Base-by-base conservation (phyloP, 2,888 invertebrate species). In the Phyllotreta cruciferae region DNA sequence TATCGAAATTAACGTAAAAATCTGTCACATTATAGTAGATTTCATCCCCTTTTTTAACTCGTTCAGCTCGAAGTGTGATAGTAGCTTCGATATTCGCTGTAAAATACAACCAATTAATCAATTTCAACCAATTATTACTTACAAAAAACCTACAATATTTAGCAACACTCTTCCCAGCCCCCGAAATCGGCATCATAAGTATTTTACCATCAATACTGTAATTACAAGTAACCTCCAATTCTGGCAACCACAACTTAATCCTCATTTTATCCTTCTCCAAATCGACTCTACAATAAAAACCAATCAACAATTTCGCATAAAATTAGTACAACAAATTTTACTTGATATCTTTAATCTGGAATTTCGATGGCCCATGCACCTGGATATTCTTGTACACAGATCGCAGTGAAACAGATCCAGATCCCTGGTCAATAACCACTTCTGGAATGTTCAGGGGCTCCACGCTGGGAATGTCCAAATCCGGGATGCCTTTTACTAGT, bases 111-210 rank as follows among this genome's bases (percentile, higher is more conserved):
- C 66, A 66, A 54, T 36, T 39, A 6, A 34, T n/a, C 39, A 14
- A 41, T 11, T 14, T 35, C 41, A 7, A 35, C 9, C 50, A 49
- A 39, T n/a, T 45, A 8, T 34, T 34, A 6, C 9, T 4, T 4
- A 45, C 14, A 10, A 24, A 49, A 36, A 44, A 56, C 88, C 86
- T 81, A 90, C 90, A 86, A 74, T 90, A 90, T 78, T 89, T 90
- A 50, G 90, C 89, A 10, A 81, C 79, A 66, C 89, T 89, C 24
- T 81, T 78, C 6, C 92, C 92, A 2, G 85, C 83, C 52, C 92
- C 92, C 6, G 83, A 81, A 53, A 93, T 86, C 0, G 92, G 91
- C 80, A 92, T 81, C 88, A 91, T 86, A 68, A 92, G 81, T 38
- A 92, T 84, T 70, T 87, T 86, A 5, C 92, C 92, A 13, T 85